Conservation (phyloP, 2,113 vertebrate genomes). For the Silurus asotus region DNA sequence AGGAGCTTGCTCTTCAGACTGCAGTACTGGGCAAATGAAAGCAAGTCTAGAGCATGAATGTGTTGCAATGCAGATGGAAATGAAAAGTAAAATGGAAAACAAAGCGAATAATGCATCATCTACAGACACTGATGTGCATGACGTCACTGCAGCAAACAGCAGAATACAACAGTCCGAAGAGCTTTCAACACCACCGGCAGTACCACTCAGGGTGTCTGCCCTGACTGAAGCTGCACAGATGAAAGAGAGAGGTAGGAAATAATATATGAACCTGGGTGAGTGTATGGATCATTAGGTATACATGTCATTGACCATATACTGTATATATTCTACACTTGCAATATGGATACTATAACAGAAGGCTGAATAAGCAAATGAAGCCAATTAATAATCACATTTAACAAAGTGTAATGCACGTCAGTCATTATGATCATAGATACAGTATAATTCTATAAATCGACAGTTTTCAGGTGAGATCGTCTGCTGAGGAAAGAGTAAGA, state of each 20-base stretch:
- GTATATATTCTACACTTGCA: too few species aligned
- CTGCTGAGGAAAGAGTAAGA: background rate
- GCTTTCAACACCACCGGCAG: constrained; percentile 15
- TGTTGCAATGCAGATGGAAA: background rate
- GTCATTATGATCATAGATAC: background rate
- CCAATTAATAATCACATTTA: background rate
- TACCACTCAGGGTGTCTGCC: background rate
- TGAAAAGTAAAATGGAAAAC: background rate
- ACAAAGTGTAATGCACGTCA: background rate
- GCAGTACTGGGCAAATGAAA: background rate
- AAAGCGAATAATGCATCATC: constrained; percentile 7
- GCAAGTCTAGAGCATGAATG: background rate
- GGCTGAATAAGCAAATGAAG: background rate
- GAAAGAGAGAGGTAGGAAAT: constrained; percentile 24
- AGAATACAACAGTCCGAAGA: background rate
- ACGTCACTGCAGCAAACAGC: background rate
- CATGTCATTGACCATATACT: background rate
- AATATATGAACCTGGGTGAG: background rate
- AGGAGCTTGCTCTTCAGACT: constrained; percentile 20
- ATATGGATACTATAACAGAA: background rate
- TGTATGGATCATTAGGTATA: background rate
- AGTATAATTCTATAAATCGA: background rate
- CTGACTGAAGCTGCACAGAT: background rate
- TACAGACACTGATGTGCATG: background rate
- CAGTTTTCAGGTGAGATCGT: background rate